Evolutionary conservation across 2,888 invertebrate species (phyloP).

Genomic region (Nebria salina): DNA sequence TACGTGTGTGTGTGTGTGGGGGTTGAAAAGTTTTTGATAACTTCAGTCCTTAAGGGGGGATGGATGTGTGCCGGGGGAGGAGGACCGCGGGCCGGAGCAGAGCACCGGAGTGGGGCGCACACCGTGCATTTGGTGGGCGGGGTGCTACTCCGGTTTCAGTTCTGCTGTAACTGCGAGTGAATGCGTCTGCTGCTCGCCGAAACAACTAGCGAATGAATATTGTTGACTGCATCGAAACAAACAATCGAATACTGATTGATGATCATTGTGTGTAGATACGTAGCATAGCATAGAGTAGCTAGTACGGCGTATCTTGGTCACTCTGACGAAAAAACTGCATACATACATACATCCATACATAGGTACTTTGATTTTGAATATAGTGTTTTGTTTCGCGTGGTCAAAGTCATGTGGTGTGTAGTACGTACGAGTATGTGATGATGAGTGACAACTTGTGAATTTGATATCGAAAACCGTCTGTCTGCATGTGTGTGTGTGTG

Average conservation of each 20-base stretch:
- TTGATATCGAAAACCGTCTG: not conserved
- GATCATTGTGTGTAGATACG: not conserved
- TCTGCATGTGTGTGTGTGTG: no score
- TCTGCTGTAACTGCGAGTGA: not conserved
- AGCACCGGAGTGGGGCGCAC: not conserved
- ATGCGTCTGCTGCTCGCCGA: not conserved
- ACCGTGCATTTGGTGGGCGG: conserved; percentile 9
- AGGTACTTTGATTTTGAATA: not conserved
- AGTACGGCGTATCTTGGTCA: not conserved
- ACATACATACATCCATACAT: not conserved
- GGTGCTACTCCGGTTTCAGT: conserved; percentile 1
- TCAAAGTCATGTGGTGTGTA: conserved; percentile 35
- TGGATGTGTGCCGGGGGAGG: not conserved
- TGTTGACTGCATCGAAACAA: not conserved
- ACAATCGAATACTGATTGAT: not conserved
- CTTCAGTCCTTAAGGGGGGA: not conserved
- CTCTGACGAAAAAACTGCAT: no score
- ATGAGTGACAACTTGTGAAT: conserved; percentile 7
- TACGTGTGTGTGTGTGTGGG: conserved; percentile 6
- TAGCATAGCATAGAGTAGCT: no score
- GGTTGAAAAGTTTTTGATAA: not conserved
- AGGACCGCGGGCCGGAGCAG: not conserved
- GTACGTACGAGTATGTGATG: conserved; percentile 47
- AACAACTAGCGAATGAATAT: not conserved
- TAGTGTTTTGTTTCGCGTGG: not conserved